Base-by-base conservation (phyloP, 2,888 invertebrate species). In the Acrocera orbiculus region DNA sequence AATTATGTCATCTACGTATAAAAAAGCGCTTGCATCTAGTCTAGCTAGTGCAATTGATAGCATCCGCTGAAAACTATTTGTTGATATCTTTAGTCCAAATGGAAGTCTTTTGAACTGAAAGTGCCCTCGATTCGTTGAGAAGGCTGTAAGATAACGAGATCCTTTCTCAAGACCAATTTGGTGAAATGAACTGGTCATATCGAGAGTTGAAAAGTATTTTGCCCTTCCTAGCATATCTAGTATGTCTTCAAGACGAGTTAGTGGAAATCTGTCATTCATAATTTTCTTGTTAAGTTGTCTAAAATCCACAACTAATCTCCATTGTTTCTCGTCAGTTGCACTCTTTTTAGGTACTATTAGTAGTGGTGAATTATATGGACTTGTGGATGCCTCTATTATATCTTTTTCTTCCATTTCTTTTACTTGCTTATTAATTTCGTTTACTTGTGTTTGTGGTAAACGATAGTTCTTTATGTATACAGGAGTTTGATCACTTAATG, bases 1-100 rank as follows among this genome's bases (percentile, higher is more conserved):
- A 14, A 43, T 32, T 4, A 44, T 33, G 27, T 44, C 41, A 29
- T 40, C 40, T 6, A 42, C 30, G 29, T 39, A 43, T 9, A 42
- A 28, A 19, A 40, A 41, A 11, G 33, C 22, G 27, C 37, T 25
- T 14, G 24, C 13, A 11, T 16, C 30, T 26, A 29, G 11, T 16
- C 32, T 32, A 15, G 30, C 16, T 13, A 33, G 16, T 14, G 36
- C 36, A 15, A 36, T 36, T 13, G 32, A 32, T 19, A 36, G 14
- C 32, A 37, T 37, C 7, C 34, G 16, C 14, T 37, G 31, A 16
- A 37, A 37, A 11, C 28, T 34, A 14, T 37, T 34, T 4, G 22
- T 27, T 22, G 35, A 38, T 13, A 32, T 32, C 15, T 38, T 35
- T 15, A 35, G 32, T 10, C 35, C 32, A 25, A 38, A 38, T 16